Evolutionary conservation across 2,888 invertebrate genomes (phyloP).

Genomic region (Caenorhabditis afra): DNA sequence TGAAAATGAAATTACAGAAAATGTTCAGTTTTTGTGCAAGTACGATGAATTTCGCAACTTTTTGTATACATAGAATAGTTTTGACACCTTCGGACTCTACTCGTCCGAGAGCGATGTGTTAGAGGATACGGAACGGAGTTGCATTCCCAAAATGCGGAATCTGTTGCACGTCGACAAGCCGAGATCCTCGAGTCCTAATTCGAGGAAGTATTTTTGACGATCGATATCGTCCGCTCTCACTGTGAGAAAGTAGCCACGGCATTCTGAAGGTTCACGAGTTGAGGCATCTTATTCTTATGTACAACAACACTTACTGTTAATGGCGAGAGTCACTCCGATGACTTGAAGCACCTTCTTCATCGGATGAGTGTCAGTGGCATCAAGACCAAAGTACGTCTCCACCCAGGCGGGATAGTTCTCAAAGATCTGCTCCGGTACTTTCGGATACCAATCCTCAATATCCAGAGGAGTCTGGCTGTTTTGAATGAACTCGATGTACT

Average conservation of each 20-base stretch:
- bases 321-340: slow-evolving; percentile 63
- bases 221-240: slow-evolving; percentile 56
- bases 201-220: slow-evolving; percentile 66
- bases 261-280: slow-evolving; percentile 60
- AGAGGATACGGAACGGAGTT: slow-evolving; percentile 1
- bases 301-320: slow-evolving; percentile 64
- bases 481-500: slow-evolving; percentile 38
- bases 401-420: slow-evolving; percentile 69
- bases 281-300: background rate
- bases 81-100: background rate
- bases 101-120: slow-evolving; percentile 19
- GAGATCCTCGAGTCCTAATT: slow-evolving; percentile 65
- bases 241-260: slow-evolving; percentile 67
- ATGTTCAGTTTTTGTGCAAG: no score
- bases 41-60: no score
- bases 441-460: slow-evolving; percentile 62
- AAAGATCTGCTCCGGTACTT: slow-evolving; percentile 65
- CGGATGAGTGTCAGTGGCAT: slow-evolving; percentile 68
- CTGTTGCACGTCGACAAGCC: slow-evolving; percentile 32
- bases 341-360: slow-evolving; percentile 68
- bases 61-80: no score
- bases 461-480: slow-evolving; percentile 51
- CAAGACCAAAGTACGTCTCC: slow-evolving; percentile 69
- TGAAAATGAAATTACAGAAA: background rate
- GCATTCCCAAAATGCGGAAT: slow-evolving; percentile 45